Percentiles rank a stretch among this genome's conserved stretches.
These are phyloP conservation scores for Baccha elongata DNA, from an alignment of 2,888 invertebrate genomes.

Conservation along the genomic window DNA sequence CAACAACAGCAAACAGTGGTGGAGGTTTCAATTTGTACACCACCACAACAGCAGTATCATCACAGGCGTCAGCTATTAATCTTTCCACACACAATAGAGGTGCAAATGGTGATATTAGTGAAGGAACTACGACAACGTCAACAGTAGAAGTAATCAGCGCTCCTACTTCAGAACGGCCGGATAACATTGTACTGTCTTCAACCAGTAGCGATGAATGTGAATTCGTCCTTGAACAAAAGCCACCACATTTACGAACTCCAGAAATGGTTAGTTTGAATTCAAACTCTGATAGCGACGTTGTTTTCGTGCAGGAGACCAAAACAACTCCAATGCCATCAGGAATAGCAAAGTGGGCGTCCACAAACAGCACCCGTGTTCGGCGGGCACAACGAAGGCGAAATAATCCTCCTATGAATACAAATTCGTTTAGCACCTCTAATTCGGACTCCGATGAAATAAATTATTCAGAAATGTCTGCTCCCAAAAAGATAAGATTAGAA, in stretches of 20 bases:
- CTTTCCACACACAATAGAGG: slow-evolving; percentile 80
- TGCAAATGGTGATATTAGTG: slow-evolving; percentile 49
- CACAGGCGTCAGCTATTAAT: slow-evolving; percentile 79
- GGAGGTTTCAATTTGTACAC: slow-evolving; percentile 69
- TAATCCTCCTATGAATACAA: slow-evolving; percentile 39
- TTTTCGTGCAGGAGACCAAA: slow-evolving; percentile 79
- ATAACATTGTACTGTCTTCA: slow-evolving; percentile 79
- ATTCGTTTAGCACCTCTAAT: slow-evolving; percentile 71
- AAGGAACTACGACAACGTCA: slow-evolving; percentile 55
- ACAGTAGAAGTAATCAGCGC: slow-evolving; percentile 41
- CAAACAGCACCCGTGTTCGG: slow-evolving; percentile 44
- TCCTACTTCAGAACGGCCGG: slow-evolving; percentile 50
- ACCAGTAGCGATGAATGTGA: slow-evolving; percentile 81
- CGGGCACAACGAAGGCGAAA: slow-evolving; percentile 49
- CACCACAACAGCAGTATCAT: slow-evolving; percentile 73
- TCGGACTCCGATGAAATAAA: slow-evolving; percentile 37
- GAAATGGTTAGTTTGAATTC: slow-evolving; percentile 81
- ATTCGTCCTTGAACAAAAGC: slow-evolving; percentile 81
- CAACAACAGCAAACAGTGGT: slow-evolving; percentile 51
- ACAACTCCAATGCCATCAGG: slow-evolving; percentile 39
- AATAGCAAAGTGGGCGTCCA: slow-evolving; percentile 65
- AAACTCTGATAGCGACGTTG: slow-evolving; percentile 81
- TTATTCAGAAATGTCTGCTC: slow-evolving; percentile 16
- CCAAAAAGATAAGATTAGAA: slow-evolving; percentile 48
- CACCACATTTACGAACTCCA: slow-evolving; percentile 82